Evolutionary conservation across 2,797 vertebrate genomes (phyloP), one percentile per base, ranked within the genome.

Genomic region (Myotis myotis): DNA sequence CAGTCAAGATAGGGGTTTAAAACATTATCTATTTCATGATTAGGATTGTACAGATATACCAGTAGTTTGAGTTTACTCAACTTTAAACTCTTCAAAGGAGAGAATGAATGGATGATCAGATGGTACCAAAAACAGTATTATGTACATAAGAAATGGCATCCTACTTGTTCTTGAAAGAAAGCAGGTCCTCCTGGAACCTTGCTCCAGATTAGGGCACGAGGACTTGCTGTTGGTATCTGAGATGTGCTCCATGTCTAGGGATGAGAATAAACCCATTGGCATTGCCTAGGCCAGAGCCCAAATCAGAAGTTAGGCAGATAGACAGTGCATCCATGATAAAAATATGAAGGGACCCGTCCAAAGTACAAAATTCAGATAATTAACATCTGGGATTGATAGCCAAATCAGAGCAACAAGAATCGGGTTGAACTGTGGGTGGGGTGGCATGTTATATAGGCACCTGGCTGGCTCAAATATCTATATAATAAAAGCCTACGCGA

Each of bases 1-100:
- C 8, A 76, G 2, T 90, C 20, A 80, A 64, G 41, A 16, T 1
- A 75, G 7, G 72, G 41, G 2, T 17, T 49, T 88, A 60, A 25
- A 62, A 30, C 57, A 62, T 30, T 74, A 55, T 71, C 44, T 82
- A 17, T 87, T 36, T 91, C 85, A 87, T 76, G 16, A 81, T 76
- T 85, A 85, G 28, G 89, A 51, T 19, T 93, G 6, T 87, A 41
- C 17, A 30, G 33, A 49, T 2, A 22, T 22, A 78, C 85, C 38
- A 79, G 47, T 47, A 66, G 12, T 93, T 93, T 89, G 19, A 83
- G 60, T 89, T 95, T 44, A 91, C 17, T 94, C 64, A 86, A 38
- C 8, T 79, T 28, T 60, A n/a, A 83, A 89, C 8, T 71, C n/a
- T 83, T 80, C 36, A 60, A 74, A 85, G 30, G 47, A 91, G 44